Evolutionary conservation across 2,797 vertebrate genomes (phyloP), one percentile per base, ranked within the genome.

Genomic region (Avahi laniger): DNA sequence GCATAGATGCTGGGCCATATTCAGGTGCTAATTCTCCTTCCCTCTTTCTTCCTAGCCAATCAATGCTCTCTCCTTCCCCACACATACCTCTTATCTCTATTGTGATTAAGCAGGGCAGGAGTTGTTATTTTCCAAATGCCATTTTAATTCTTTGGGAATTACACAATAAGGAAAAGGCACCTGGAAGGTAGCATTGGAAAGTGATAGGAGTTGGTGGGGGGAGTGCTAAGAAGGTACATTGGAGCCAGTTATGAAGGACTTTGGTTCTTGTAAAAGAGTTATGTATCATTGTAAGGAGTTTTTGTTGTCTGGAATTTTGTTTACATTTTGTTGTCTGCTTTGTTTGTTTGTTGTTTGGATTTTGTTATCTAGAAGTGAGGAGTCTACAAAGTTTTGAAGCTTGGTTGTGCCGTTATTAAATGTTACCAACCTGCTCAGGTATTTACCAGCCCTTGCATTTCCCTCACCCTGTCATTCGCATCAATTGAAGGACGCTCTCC

Each of bases 71-170:
- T 88, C 15, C 22, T 10, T 76, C 20, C 5, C 2, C 8, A 4
- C 26, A 48, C 33, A 12, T n/a, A 61, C 3, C 50, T 73, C 28
- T 84, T 79, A n/a, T 85, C 28, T 4, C 48, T 76, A 20, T 14
- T 50, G 13, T 72, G 67, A 86, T 80, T 48, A 72, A 82, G 17
- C 4, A 10, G 8, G 14, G 24, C 38, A 94, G 54, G 72, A 87
- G 11, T 26, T 89, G 46, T 92, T 87, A 50, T 20, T 78, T 43
- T 61, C 67, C 65, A 81, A 84, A 89, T 41, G 78, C 72, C 54
- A 88, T 89, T 91, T 86, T 70, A 94, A 79, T 76, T 76, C 20
- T 90, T 91, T 73, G 52, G 33, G 20, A 82, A 75, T 50, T 88
- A 70, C 48, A 72, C 15, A 63, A 18, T 84, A 72, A 82, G 38